These are phyloP conservation scores for Chionodraco myersi DNA, from an alignment of 2,113 vertebrate genomes.

Conservation along the genomic window DNA sequence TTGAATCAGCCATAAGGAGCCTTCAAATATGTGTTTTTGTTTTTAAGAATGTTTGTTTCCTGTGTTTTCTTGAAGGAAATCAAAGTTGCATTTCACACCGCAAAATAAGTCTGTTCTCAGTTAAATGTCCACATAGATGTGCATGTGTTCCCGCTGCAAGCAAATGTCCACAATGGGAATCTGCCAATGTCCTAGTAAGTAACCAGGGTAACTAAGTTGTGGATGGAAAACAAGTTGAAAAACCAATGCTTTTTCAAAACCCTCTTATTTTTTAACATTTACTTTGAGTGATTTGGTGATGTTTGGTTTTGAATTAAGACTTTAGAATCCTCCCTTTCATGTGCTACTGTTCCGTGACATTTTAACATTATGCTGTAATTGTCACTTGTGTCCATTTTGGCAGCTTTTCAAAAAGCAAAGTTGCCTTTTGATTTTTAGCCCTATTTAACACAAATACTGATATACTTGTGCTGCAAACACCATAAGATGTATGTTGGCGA, in stretches of 20 bases:
- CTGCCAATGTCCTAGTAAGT: constrained; percentile 31
- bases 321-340: neutral
- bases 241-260: too few species aligned
- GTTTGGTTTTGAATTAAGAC: neutral
- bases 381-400: neutral
- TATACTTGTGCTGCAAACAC: neutral
- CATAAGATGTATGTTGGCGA: neutral
- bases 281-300: neutral
- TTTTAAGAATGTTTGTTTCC: neutral
- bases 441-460: neutral
- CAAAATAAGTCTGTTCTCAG: neutral
- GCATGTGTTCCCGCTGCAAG: constrained; percentile 38
- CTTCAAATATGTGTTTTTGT: neutral
- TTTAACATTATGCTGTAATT: neutral
- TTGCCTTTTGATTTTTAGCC: neutral
- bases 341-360: neutral
- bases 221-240: constrained; percentile 6
- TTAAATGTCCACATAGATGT: constrained; percentile 10
- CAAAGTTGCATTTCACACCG: neutral
- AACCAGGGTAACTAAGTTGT: constrained; percentile 38
- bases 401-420: neutral
- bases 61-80: neutral
- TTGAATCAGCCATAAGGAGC: neutral
- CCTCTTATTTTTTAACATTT: neutral
- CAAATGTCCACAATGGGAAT: constrained; percentile 30